Conservation (phyloP, 2,888 invertebrate species). For the Stenchaetothrips biformis region DNA sequence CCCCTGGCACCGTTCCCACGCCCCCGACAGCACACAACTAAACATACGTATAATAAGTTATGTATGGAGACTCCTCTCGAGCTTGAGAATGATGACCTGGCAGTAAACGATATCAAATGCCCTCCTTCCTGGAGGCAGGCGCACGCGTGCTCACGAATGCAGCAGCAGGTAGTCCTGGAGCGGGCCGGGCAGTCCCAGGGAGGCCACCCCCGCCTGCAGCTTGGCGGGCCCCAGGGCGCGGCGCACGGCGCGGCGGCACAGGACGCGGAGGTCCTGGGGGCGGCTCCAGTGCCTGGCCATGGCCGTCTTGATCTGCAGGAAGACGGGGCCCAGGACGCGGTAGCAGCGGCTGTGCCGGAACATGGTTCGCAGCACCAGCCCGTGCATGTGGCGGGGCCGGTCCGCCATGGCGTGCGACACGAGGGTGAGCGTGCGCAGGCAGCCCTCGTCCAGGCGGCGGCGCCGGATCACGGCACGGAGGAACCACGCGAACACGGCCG, state of each 20-base stretch:
- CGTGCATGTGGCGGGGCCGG: constrained; percentile 40
- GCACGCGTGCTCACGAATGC: not conserved
- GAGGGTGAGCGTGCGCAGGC: constrained; percentile 38
- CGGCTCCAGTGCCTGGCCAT: constrained; percentile 41
- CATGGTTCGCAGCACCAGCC: constrained; percentile 42
- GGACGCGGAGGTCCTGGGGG: constrained; percentile 39
- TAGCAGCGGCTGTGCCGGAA: constrained; percentile 41
- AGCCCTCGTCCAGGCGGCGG: constrained; percentile 40
- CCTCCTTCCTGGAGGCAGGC: no score
- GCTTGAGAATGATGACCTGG: no score
- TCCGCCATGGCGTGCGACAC: constrained; percentile 41
- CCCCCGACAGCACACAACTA: no score
- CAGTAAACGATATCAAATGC: no score
- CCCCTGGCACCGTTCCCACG: no score
- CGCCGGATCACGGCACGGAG: constrained; percentile 41
- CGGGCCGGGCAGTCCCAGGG: not conserved
- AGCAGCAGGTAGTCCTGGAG: constrained; percentile 10
- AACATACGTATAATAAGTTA: no score
- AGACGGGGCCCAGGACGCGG: constrained; percentile 42
- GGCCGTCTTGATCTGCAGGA: constrained; percentile 41
- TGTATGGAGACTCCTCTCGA: no score
- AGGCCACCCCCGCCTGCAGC: not conserved
- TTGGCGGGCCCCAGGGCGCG: constrained; percentile 33
- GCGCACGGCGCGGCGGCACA: constrained; percentile 37
- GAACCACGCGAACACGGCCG: constrained; percentile 41